These are phyloP conservation scores for Nipponia nippon DNA, from an alignment of 2,113 vertebrate genomes.

Conservation along the genomic window DNA sequence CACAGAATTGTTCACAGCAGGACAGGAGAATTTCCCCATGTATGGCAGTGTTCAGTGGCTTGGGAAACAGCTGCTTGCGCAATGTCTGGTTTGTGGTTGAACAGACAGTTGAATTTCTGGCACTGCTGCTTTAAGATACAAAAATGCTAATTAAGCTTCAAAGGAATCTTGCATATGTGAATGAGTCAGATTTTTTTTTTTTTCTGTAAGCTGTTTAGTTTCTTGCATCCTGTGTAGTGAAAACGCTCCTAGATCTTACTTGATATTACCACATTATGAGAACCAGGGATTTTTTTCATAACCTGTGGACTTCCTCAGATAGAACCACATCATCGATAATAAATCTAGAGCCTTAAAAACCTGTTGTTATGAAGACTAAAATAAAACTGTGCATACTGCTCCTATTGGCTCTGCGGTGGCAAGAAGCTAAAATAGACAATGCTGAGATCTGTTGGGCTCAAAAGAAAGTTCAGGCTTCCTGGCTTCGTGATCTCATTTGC, in stretches of 20 bases:
- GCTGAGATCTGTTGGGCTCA: neutral
- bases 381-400: neutral
- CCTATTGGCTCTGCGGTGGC: neutral
- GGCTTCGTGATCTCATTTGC: neutral
- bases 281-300: neutral
- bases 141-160: slow-evolving; percentile 19
- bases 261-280: neutral
- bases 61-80: slow-evolving; percentile 39
- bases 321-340: neutral
- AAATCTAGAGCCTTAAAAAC: neutral
- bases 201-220: neutral
- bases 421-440: neutral
- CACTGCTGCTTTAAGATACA: slow-evolving; percentile 4
- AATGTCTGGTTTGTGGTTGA: slow-evolving; percentile 12
- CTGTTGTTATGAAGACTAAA: slow-evolving; percentile 10
- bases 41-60: neutral
- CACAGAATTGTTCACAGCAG: slow-evolving; percentile 19
- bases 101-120: slow-evolving; percentile 20
- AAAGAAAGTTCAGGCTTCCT: neutral
- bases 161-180: slow-evolving; percentile 18
- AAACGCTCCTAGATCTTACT: neutral
- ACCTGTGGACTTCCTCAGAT: neutral
- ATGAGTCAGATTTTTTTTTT: slow-evolving; percentile 16
- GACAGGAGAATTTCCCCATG: neutral
- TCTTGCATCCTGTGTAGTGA: neutral